These are phyloP conservation scores for Cossypha caffra DNA, from an alignment of 2,797 vertebrate genomes.

Conservation along the genomic window DNA sequence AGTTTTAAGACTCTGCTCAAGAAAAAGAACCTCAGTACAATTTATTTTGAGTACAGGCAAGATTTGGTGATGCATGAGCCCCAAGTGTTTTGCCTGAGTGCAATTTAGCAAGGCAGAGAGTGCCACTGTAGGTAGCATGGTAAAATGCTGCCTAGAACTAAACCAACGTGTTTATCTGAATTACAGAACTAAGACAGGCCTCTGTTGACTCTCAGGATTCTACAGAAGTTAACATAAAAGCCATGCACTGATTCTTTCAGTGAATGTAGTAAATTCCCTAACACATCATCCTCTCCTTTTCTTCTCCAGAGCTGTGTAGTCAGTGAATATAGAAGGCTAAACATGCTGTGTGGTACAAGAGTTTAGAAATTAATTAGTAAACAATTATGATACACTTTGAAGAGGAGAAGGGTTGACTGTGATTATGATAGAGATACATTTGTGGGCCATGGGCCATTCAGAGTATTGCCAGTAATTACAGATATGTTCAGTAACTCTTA, in stretches of 20 bases:
- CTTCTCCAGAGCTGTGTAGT: background rate
- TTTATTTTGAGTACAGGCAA: background rate
- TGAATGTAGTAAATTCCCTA: background rate
- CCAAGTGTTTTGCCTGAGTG: background rate
- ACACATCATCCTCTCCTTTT: background rate
- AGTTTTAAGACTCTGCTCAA: background rate
- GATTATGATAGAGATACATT: constrained; percentile 36
- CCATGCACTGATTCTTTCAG: background rate
- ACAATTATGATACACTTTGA: constrained; percentile 57
- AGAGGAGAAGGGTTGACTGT: constrained; percentile 19
- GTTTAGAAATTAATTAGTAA: constrained; percentile 60
- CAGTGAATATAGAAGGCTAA: constrained; percentile 40
- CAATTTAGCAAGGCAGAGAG: background rate
- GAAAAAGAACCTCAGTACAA: background rate
- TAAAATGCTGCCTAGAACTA: background rate
- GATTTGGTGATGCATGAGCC: background rate
- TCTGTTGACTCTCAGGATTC: background rate
- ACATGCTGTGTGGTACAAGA: background rate
- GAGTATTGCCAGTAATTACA: constrained; percentile 48
- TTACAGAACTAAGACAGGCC: background rate
- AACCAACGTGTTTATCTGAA: background rate
- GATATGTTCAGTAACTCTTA: constrained; percentile 36
- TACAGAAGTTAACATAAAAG: background rate
- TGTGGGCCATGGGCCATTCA: constrained; percentile 40
- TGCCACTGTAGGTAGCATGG: background rate